phyloP scores from a whole-genome alignment of 2,113 vertebrate species.

The Tragelaphus imberbis region DNA sequence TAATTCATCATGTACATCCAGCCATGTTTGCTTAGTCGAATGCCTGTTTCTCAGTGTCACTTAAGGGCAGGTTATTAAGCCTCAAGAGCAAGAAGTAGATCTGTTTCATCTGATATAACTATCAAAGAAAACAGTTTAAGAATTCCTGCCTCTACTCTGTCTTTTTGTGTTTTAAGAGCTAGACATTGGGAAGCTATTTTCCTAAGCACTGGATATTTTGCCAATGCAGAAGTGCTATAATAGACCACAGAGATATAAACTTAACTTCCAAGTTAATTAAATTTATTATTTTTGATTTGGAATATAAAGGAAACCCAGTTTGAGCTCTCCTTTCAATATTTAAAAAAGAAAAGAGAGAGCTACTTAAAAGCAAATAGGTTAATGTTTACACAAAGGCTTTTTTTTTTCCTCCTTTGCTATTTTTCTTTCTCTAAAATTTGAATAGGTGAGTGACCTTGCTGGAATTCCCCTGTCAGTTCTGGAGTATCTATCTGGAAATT shows the following conservation, averaged over 20 bases:
- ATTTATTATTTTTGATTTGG: conserved; percentile 31
- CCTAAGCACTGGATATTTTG: background rate
- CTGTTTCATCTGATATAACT: background rate
- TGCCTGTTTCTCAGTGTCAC: conserved; percentile 33
- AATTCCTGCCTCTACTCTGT: conserved; percentile 5
- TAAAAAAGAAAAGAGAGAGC: background rate
- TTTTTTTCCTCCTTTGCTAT: background rate
- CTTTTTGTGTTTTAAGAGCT: background rate
- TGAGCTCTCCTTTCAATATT: conserved; percentile 10
- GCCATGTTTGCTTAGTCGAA: conserved; percentile 10
- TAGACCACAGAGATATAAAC: background rate
- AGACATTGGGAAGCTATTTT: background rate
- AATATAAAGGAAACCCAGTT: background rate
- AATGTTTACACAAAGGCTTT: conserved; percentile 56
- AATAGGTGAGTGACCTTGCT: conserved; percentile 51
- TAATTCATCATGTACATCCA: conserved; percentile 10
- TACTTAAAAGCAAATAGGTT: conserved; percentile 34
- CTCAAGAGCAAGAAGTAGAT: conserved; percentile 26
- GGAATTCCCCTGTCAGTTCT: conserved; percentile 65
- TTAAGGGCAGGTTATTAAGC: conserved; percentile 46
- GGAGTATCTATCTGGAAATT: conserved; percentile 55
- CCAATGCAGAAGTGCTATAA: background rate
- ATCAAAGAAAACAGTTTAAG: background rate
- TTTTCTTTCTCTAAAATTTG: conserved; percentile 6
- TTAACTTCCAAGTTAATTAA: conserved; percentile 17